Evolutionary conservation across 1,140 invertebrate species (phyloP).

Genomic region (Pachyrhynchus sulphureomaculatus): DNA sequence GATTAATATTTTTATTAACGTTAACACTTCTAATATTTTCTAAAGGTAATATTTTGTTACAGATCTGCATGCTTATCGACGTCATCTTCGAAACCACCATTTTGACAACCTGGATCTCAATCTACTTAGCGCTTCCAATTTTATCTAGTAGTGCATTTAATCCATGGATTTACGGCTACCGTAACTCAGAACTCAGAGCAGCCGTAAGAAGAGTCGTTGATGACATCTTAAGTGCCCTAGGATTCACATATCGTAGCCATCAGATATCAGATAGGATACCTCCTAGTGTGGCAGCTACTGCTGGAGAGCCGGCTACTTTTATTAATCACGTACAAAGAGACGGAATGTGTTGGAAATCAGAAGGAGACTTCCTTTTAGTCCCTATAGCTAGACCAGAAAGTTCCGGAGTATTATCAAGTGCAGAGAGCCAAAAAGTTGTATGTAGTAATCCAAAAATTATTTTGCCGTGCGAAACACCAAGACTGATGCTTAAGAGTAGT

Average conservation of each 20-base stretch:
- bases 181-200: conserved; percentile 63
- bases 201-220: conserved; percentile 62
- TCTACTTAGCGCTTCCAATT: conserved; percentile 61
- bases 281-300: conserved; percentile 46
- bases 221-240: conserved; percentile 53
- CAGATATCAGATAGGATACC: conserved; percentile 35
- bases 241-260: conserved; percentile 50
- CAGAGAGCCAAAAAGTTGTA: conserved; percentile 31
- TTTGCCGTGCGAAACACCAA: conserved; percentile 33
- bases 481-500: conserved; percentile 37
- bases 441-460: conserved; percentile 37
- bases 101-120: conserved; percentile 56
- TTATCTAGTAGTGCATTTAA: conserved; percentile 63
- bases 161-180: conserved; percentile 70
- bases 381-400: conserved; percentile 46
- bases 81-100: conserved; percentile 56
- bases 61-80: conserved; percentile 61
- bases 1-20: too few species aligned
- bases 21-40: too few species aligned
- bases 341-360: conserved; percentile 35
- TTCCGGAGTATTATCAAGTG: conserved; percentile 41
- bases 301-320: conserved; percentile 44
- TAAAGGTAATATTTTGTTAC: conserved; percentile 38
- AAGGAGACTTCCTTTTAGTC: conserved; percentile 44
- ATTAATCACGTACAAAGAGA: conserved; percentile 45